Conservation (phyloP, 2,888 invertebrate species). For the Himalopsyche anomala region DNA sequence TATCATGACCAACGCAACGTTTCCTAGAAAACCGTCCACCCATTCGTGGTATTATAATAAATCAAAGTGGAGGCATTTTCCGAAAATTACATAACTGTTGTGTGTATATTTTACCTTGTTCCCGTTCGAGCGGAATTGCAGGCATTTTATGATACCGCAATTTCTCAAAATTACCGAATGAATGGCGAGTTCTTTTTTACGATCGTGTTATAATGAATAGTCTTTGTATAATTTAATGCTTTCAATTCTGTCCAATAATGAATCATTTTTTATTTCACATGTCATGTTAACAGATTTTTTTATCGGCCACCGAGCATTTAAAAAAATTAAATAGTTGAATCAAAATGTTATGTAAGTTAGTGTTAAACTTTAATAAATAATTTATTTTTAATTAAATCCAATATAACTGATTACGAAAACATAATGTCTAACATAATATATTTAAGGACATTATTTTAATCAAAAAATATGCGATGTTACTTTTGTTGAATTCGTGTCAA, state of each 20-base stretch:
- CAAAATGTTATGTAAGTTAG: too few relatives aligned
- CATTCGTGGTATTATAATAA: conserved; percentile 27
- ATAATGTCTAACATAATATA: too few relatives aligned
- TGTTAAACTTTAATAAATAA: too few relatives aligned
- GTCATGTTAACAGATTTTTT: too few relatives aligned
- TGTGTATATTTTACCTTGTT: conserved; percentile 41
- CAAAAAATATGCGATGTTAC: too few relatives aligned
- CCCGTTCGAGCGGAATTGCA: conserved; percentile 46
- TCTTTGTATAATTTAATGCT: conserved; percentile 1
- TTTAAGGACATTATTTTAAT: too few relatives aligned
- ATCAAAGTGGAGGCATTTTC: conserved; percentile 41
- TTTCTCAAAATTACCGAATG: conserved; percentile 42
- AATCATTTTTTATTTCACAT: background rate
- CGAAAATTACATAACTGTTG: conserved; percentile 21
- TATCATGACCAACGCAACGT: background rate
- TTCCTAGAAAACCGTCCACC: background rate
- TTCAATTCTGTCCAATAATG: background rate
- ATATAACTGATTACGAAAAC: too few relatives aligned
- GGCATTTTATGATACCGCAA: conserved; percentile 47
- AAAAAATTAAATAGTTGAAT: too few relatives aligned
- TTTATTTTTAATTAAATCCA: too few relatives aligned
- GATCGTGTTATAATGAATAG: conserved; percentile 27
- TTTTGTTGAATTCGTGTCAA: too few relatives aligned
- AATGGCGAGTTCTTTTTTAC: conserved; percentile 36
- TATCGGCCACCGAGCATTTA: too few relatives aligned